These are phyloP conservation scores for Margarornis squamiger DNA, from an alignment of 2,797 vertebrate species.

Conservation along the genomic window DNA sequence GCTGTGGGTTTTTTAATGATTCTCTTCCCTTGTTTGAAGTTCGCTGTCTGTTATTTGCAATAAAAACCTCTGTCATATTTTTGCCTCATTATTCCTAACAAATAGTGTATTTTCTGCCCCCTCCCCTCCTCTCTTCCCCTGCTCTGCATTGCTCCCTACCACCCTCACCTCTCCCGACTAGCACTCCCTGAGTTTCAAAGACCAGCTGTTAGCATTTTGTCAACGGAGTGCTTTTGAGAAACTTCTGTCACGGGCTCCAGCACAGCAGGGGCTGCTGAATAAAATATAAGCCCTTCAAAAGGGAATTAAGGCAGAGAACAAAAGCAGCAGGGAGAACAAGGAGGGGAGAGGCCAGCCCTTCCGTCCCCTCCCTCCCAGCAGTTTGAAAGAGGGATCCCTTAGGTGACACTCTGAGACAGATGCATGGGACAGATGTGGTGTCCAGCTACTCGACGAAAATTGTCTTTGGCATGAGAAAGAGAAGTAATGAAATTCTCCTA, in stretches of 20 bases:
- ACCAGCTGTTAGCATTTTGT: slow-evolving; percentile 81
- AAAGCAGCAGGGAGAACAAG: slow-evolving; percentile 56
- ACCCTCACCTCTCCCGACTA: slow-evolving; percentile 60
- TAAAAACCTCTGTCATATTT: slow-evolving; percentile 81
- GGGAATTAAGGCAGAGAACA: slow-evolving; percentile 74
- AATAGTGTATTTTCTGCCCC: slow-evolving; percentile 69
- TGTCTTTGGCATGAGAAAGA: not conserved
- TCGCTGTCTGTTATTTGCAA: slow-evolving; percentile 80
- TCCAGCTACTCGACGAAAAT: not conserved
- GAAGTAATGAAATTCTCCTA: not conserved
- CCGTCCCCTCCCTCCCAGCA: not conserved
- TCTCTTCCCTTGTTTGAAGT: slow-evolving; percentile 80
- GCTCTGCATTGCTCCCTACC: slow-evolving; percentile 28
- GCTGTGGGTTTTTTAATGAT: slow-evolving; percentile 76
- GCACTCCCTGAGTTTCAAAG: slow-evolving; percentile 77
- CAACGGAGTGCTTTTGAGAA: slow-evolving; percentile 74
- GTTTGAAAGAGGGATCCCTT: not conserved
- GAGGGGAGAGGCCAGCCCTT: not conserved
- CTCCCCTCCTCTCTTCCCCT: not conserved
- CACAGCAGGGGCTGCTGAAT: slow-evolving; percentile 78
- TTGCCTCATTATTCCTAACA: slow-evolving; percentile 82
- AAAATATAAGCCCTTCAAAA: slow-evolving; percentile 79
- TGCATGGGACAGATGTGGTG: not conserved
- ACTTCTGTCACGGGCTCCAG: slow-evolving; percentile 71
- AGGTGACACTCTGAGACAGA: not conserved